Conservation (phyloP, 2,113 vertebrate genomes). For the Pelusios castaneus region DNA sequence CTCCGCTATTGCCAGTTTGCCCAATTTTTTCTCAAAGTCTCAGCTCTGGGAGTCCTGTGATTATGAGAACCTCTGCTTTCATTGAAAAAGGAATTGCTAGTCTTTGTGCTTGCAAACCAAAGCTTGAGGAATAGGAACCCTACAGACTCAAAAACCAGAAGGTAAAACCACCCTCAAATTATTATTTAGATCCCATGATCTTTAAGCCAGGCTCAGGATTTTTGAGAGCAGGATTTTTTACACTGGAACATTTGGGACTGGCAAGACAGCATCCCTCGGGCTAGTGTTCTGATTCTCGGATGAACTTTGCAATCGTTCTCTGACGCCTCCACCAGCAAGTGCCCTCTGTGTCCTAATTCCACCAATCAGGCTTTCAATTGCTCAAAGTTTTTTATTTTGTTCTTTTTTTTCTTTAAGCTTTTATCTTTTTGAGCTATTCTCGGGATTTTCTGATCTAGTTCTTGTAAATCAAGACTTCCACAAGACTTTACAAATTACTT, state of each 20-base stretch:
- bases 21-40: background rate
- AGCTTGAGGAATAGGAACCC: background rate
- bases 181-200: background rate
- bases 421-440: background rate
- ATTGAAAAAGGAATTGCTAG: background rate
- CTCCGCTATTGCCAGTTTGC: background rate
- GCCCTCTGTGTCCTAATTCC: background rate
- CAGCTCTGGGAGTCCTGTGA: background rate
- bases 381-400: background rate
- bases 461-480: too few species aligned
- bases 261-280: background rate
- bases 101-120: background rate
- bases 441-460: constrained; percentile 43
- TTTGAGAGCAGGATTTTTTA: too few species aligned
- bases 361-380: background rate
- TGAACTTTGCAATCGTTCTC: background rate
- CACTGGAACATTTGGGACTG: too few species aligned
- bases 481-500: background rate
- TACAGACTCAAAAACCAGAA: background rate
- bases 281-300: fast-evolving
- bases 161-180: too few species aligned
- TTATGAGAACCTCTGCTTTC: background rate
- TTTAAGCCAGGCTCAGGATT: background rate
- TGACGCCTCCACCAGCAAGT: fast-evolving
- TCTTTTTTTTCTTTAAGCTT: background rate